These are phyloP conservation scores for Perccottus glenii DNA, from an alignment of 2,113 vertebrate species.

Conservation along the genomic window DNA sequence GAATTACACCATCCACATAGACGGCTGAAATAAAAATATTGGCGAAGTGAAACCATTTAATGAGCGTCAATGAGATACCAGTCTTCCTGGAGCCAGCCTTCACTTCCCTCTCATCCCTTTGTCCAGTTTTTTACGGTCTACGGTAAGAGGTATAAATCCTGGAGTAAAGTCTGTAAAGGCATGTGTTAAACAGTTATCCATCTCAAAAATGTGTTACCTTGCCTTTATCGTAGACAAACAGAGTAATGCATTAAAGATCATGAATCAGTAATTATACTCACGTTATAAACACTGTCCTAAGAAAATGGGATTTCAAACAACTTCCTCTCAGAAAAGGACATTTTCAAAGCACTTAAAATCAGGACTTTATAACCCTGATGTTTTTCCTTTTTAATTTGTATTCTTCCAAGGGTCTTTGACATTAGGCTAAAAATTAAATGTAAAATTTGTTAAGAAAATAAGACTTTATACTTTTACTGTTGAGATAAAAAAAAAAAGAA, in stretches of 20 bases:
- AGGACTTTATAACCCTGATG: slow-evolving; percentile 32
- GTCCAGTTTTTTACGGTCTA: no score
- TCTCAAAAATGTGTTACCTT: background rate
- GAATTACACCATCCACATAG: no score
- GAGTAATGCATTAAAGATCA: slow-evolving; percentile 24
- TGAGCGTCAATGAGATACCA: no score
- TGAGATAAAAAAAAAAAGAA: background rate
- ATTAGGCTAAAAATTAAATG: slow-evolving; percentile 75
- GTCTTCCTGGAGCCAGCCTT: no score
- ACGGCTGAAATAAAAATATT: no score
- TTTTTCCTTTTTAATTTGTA: slow-evolving; percentile 70
- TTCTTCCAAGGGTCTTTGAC: slow-evolving; percentile 70
- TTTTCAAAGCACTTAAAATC: slow-evolving; percentile 67
- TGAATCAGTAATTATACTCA: slow-evolving; percentile 52
- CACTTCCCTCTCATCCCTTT: no score
- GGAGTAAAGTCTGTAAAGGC: no score
- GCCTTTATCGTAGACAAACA: background rate
- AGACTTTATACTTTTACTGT: background rate
- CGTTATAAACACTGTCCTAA: slow-evolving; percentile 66
- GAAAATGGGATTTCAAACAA: slow-evolving; percentile 72
- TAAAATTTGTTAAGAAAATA: slow-evolving; percentile 49
- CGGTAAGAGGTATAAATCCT: no score
- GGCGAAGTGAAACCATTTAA: no score
- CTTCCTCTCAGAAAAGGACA: slow-evolving; percentile 68
- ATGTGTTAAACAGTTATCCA: background rate